These are phyloP conservation scores for Scaptodrosophila latifasciaeformis DNA, from an alignment of 2,888 invertebrate genomes.

Conservation along the genomic window DNA sequence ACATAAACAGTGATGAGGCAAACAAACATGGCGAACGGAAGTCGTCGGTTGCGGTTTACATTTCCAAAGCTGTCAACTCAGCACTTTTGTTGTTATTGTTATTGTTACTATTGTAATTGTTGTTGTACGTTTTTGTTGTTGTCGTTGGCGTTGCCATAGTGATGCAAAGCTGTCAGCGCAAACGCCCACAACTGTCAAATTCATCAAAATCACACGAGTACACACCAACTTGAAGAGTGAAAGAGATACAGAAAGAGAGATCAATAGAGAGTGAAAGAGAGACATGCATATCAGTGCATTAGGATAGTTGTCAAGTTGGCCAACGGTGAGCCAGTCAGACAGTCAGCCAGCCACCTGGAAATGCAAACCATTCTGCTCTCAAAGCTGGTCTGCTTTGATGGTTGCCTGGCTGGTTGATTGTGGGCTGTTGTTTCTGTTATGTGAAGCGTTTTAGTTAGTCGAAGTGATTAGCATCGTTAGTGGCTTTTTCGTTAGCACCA, in stretches of 20 bases:
- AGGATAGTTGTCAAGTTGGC: slow-evolving; percentile 25
- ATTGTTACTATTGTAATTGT: slow-evolving; percentile 19
- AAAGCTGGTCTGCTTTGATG: slow-evolving; percentile 11
- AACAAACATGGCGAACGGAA: slow-evolving; percentile 65
- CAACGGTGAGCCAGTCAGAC: too few species aligned
- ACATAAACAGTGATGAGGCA: slow-evolving; percentile 21
- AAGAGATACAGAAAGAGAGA: slow-evolving; percentile 24
- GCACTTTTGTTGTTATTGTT: neutral
- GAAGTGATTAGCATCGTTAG: slow-evolving; percentile 66
- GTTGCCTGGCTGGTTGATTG: too few species aligned
- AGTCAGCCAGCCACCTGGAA: slow-evolving; percentile 1
- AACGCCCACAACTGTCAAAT: slow-evolving; percentile 74
- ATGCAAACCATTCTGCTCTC: slow-evolving; percentile 24
- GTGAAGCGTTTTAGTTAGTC: slow-evolving; percentile 65
- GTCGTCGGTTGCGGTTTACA: slow-evolving; percentile 60
- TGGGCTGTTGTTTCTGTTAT: slow-evolving; percentile 32
- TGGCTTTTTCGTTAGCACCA: slow-evolving; percentile 61
- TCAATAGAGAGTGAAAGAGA: slow-evolving; percentile 44
- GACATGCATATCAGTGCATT: slow-evolving; percentile 41
- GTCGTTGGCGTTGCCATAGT: slow-evolving; percentile 34
- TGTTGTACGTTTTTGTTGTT: slow-evolving; percentile 28
- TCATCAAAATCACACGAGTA: slow-evolving; percentile 72
- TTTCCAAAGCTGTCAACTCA: slow-evolving; percentile 38
- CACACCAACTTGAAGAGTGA: slow-evolving; percentile 28
- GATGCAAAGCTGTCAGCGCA: slow-evolving; percentile 62